phyloP scores from a whole-genome alignment of 2,113 vertebrate genomes.

The Corythaeola cristata region DNA sequence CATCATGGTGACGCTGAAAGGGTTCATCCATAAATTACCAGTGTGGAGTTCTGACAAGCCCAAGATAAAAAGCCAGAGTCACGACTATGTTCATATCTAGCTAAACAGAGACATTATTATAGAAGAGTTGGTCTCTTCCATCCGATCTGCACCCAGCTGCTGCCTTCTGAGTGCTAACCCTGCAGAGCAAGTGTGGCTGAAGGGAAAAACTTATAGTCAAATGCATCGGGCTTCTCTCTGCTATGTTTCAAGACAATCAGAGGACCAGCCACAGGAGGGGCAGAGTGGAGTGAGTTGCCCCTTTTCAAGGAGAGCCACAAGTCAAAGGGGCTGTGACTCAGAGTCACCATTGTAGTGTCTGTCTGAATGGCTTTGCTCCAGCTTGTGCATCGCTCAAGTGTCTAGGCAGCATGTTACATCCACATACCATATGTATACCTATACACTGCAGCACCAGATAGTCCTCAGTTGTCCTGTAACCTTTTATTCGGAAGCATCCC shows the following conservation, averaged over 20 bases:
- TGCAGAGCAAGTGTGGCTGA: background rate
- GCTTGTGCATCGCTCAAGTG: background rate
- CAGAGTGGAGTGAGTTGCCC: background rate
- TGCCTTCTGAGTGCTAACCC: background rate
- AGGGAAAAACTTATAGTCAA: background rate
- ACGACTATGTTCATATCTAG: background rate
- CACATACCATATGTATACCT: fast-evolving
- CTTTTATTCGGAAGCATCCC: background rate
- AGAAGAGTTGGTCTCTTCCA: background rate
- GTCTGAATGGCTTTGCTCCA: background rate
- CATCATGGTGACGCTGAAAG: background rate
- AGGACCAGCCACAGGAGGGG: background rate
- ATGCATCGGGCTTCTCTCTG: fast-evolving
- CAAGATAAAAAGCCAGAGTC: background rate
- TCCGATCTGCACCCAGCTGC: background rate
- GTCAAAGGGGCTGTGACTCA: background rate
- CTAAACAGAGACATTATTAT: background rate
- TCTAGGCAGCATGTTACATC: background rate
- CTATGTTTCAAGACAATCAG: background rate
- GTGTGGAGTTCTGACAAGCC: background rate
- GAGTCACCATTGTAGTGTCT: background rate
- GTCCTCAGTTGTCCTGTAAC: background rate
- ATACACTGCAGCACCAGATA: background rate
- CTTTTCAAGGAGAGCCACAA: background rate
- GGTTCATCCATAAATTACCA: background rate